A percentile compares a stretch with the other conserved stretches of the same genome.
Conservation (phyloP, 2,888 invertebrate species). For the Epicampocera succincta region DNA sequence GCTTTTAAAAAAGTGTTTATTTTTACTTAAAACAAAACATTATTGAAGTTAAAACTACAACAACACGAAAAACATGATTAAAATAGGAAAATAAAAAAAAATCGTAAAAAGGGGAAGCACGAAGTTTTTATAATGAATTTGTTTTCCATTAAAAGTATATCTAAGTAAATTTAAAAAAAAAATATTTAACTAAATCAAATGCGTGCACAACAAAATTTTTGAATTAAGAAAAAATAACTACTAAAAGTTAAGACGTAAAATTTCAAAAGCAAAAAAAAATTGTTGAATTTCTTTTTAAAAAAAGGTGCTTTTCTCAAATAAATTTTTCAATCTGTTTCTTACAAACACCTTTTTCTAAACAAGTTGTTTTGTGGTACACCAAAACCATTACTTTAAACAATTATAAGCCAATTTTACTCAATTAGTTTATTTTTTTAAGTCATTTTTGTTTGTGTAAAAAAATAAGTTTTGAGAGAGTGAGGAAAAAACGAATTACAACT, state of each 20-base stretch:
- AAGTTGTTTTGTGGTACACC: constrained; percentile 52
- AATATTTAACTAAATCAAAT: constrained; percentile 74
- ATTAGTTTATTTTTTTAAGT: constrained; percentile 56
- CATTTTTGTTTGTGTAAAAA: constrained; percentile 40
- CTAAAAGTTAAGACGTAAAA: constrained; percentile 31
- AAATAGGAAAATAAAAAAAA: constrained; percentile 48
- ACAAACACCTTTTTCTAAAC: constrained; percentile 31
- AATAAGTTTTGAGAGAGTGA: constrained; percentile 47
- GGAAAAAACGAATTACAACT: constrained; percentile 77
- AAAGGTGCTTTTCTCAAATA: constrained; percentile 24
- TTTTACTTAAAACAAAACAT: constrained; percentile 23
- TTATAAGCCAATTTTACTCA: constrained; percentile 59
- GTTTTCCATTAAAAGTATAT: constrained; percentile 41
- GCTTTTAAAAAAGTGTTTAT: constrained; percentile 37
- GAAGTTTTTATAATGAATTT: constrained; percentile 31
- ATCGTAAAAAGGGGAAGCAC: constrained; percentile 44
- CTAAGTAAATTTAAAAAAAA: constrained; percentile 32
- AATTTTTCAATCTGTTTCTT: background rate
- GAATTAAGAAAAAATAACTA: constrained; percentile 55
- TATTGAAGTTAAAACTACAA: constrained; percentile 72
- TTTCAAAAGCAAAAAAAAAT: constrained; percentile 48
- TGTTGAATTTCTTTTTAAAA: constrained; percentile 23
- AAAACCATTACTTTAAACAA: constrained; percentile 58
- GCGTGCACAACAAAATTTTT: constrained; percentile 80
- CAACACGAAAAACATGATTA: constrained; percentile 75